Conservation (phyloP, 2,797 vertebrate species). For the Lepilemur ruficaudatus region DNA sequence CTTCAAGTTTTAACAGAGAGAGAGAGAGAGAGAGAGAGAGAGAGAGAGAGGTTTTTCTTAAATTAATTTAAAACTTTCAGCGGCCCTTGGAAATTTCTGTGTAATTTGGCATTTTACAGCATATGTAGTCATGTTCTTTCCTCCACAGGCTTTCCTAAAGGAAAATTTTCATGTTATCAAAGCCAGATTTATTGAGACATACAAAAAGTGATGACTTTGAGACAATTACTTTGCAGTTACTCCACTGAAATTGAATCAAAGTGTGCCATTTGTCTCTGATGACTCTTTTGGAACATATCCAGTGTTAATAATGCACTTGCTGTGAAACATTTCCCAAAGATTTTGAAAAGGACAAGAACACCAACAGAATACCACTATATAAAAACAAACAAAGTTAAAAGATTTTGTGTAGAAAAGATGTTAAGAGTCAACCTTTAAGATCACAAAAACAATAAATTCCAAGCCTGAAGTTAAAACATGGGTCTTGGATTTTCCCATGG, state of each 20-base stretch:
- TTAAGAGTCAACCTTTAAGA: slow-evolving; percentile 45
- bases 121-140: not conserved
- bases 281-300: not conserved
- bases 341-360: slow-evolving; percentile 26
- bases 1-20: not conserved
- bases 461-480: slow-evolving; percentile 40
- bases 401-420: not conserved
- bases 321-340: slow-evolving; percentile 15
- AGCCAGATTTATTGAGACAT: slow-evolving; percentile 35
- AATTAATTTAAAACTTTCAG: not conserved
- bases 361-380: not conserved
- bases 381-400: slow-evolving; percentile 43
- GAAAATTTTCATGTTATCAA: slow-evolving; percentile 9
- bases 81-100: not conserved
- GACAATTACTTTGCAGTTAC: slow-evolving; percentile 23
- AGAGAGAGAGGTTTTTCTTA: not conserved
- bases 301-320: slow-evolving; percentile 49
- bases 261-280: not conserved
- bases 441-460: slow-evolving; percentile 9
- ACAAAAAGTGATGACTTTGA: slow-evolving; percentile 42
- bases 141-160: not conserved
- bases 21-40: not conserved
- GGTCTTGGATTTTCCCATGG: not conserved
- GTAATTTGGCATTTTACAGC: not conserved
- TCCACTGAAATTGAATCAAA: slow-evolving; percentile 16